Evolutionary conservation across 1,140 invertebrate species (phyloP), one percentile per base, ranked within the genome.

Genomic region (Macrotrachela quadricornifera): DNA sequence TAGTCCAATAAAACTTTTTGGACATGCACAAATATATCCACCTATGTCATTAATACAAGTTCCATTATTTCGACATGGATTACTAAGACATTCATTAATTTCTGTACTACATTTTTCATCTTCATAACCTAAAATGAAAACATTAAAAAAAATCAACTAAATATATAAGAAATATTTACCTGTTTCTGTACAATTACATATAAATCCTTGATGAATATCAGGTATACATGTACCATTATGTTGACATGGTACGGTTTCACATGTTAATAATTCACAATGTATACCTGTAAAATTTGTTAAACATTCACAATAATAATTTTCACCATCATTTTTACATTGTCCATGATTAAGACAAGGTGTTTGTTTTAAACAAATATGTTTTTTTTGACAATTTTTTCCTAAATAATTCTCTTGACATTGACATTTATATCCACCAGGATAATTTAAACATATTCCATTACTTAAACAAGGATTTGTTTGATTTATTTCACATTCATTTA

Each of bases 21-120:
- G 79, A 61, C 85, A 91, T 36, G 73, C 78, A 71, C 85, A 91
- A 56, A 78, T 76, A 73, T 81, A 90, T 41, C 76, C 77, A 58
- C 78, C 76, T 12, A 77, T 74, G 1, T 79, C 65, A 0, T 83
- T 82, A 8, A 75, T 76, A 62, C 86, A 91, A 54, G 78, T 76
- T 10, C 81, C 85, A 1, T 81, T 82, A 69, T 91, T 86, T 56
- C 80, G 72, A 63, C 91, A 97, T 0, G 87, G 87, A 56, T 78
- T 46, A 16, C 71, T 73, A 9, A 76, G 71, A 66, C 90, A 96
- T 61, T 94, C 86, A 63, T 94, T 83, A 16, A 91, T 82, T 58
- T 92, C 87, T 0, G 78, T 75, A 30, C 21, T 30, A 30, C 21
- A 30, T 30, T 30, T 30, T 30, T 30, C 21, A 30, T 30, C 21